phyloP scores from a whole-genome alignment of 2,888 invertebrate species.

The Rhamphomyia laevipes region DNA sequence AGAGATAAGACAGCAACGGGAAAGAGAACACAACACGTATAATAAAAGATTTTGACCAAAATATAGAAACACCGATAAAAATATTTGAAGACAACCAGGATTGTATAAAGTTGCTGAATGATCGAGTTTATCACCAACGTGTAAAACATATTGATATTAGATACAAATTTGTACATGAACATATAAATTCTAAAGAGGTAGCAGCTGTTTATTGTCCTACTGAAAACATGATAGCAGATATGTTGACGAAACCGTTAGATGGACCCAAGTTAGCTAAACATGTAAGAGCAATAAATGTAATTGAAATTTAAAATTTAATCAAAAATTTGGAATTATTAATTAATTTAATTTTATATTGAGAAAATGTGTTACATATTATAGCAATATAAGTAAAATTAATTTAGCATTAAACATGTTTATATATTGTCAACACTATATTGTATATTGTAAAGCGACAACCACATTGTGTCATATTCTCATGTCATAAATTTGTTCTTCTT shows the following conservation, averaged over 20 bases:
- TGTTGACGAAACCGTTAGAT: conserved; percentile 1
- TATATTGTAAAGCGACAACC: too few relatives aligned
- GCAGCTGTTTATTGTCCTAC: neutral
- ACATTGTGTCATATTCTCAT: too few relatives aligned
- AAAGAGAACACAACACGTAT: too few relatives aligned
- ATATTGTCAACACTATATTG: too few relatives aligned
- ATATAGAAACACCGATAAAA: neutral
- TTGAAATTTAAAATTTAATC: neutral
- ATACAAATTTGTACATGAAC: neutral
- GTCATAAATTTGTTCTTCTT: too few relatives aligned
- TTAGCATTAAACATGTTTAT: too few relatives aligned
- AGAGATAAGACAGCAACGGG: too few relatives aligned
- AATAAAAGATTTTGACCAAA: neutral
- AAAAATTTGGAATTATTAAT: too few relatives aligned
- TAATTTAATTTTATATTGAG: neutral
- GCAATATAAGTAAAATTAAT: too few relatives aligned
- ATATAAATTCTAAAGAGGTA: neutral
- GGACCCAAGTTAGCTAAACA: neutral
- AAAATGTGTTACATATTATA: neutral
- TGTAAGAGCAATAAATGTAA: neutral
- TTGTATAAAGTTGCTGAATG: neutral
- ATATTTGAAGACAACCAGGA: neutral
- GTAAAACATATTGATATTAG: neutral
- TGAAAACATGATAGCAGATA: neutral
- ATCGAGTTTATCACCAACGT: neutral